These are phyloP conservation scores for Crotalus viridis DNA, from an alignment of 2,113 vertebrate species.

Conservation along the genomic window DNA sequence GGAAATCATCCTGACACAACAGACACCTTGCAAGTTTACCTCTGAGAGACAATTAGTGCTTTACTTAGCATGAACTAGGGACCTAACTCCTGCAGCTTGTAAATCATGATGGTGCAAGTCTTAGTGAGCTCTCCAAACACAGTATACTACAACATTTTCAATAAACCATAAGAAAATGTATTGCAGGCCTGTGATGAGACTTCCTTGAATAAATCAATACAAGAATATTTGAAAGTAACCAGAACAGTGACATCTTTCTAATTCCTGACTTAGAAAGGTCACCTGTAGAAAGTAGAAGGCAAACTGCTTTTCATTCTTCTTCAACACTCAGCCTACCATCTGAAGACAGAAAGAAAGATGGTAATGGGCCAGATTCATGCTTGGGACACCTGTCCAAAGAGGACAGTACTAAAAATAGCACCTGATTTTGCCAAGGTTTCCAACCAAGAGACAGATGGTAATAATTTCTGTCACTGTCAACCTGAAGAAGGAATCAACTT, in stretches of 20 bases:
- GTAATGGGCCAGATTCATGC: conserved; percentile 55
- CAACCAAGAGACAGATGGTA: conserved; percentile 64
- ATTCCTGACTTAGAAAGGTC: conserved; percentile 6
- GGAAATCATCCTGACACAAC: not conserved
- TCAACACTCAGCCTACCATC: conserved; percentile 29
- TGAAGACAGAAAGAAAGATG: conserved; percentile 39
- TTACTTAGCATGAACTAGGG: not conserved
- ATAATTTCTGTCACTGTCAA: conserved; percentile 63
- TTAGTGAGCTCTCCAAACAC: not conserved
- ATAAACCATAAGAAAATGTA: not conserved
- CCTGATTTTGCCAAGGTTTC: conserved; percentile 56
- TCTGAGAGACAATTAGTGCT: not conserved
- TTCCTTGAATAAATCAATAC: not conserved
- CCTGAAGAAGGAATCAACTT: conserved; percentile 53
- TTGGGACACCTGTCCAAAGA: conserved; percentile 60
- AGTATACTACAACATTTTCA: not conserved
- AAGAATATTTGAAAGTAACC: not conserved
- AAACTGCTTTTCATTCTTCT: conserved; percentile 24
- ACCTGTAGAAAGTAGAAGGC: conserved; percentile 33
- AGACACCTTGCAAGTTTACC: not conserved
- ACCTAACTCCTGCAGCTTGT: not conserved
- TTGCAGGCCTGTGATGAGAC: conserved; percentile 1
- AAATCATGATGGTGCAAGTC: not conserved
- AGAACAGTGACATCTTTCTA: not conserved
- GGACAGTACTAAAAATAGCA: conserved; percentile 59